Base-by-base conservation (phyloP, 2,113 vertebrate genomes). In the Andinoacara biseriatus region DNA sequence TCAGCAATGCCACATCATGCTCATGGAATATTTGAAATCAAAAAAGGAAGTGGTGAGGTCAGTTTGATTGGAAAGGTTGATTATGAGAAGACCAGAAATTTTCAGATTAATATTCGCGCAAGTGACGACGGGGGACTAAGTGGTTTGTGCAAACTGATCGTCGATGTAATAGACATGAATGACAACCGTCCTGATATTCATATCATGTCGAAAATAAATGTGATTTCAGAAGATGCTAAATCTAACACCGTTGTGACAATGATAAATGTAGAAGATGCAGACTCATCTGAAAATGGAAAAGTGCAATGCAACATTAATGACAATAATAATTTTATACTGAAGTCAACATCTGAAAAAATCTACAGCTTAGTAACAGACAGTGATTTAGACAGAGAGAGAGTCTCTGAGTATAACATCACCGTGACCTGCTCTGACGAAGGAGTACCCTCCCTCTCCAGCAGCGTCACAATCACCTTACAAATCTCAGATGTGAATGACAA, bases 131-230 rank as follows among this genome's bases (percentile, higher is more conserved):
- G 96, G 0, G 94, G 95, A 0, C 59, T 96, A 0, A 74, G 78
- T 0, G 90, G 92, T 1, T 95, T 94, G 1, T 95, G 95, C 76
- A 91, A 95, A 7, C 76, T 97, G 1, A 87, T 94, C 26, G 89
- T 95, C 2, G 95, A 96, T 57, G 83, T 96, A 52, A 35, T 93
- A 31, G 95, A 96, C 81, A 87, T 84, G 3, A 96, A 96, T 91
- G 95, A 97, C 75, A 97, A 95, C 77, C 57, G 20, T 1, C 96
- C 96, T 3, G 87, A 92, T 5, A 94, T 96, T 74, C 94, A 85
- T 18, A 85, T 96, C 1, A 94, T 90, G 49, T 95, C 90, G 1
- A 77, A 88, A n/a, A 85, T 91, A 33, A 86, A 54, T 56, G 75
- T 87, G 1, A 85, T 96, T 65, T 84, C 83, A 10, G 94, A 94